phyloP scores from a whole-genome alignment of 2,888 invertebrate species.

The Napeogenes sylphis region DNA sequence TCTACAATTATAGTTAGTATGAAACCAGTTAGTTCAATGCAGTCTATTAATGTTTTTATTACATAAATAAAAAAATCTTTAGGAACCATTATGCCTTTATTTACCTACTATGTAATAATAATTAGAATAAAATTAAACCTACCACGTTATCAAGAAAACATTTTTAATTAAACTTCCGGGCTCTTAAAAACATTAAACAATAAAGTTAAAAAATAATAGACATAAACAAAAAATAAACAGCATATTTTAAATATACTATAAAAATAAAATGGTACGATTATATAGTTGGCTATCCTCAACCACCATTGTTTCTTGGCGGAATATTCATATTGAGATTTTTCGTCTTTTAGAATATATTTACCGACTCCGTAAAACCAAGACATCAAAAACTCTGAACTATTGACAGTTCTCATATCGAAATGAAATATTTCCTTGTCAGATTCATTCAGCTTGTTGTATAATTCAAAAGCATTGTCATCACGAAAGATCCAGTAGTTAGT shows the following conservation, averaged over 20 bases:
- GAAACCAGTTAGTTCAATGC: no score
- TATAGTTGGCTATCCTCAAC: slow-evolving; percentile 14
- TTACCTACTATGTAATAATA: no score
- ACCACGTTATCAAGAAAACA: no score
- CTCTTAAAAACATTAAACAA: background rate
- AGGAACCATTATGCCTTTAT: no score
- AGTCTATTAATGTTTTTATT: no score
- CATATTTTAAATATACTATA: background rate
- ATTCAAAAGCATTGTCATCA: slow-evolving; percentile 32
- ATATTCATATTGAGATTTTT: slow-evolving; percentile 25
- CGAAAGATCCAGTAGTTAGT: slow-evolving; percentile 37
- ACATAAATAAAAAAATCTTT: no score
- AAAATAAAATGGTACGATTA: slow-evolving; percentile 8
- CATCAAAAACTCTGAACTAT: slow-evolving; percentile 30
- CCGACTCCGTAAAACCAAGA: slow-evolving; percentile 36
- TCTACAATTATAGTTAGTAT: no score
- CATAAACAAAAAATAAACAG: background rate
- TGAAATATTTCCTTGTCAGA: slow-evolving; percentile 36
- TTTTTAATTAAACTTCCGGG: no score
- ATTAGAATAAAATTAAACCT: no score
- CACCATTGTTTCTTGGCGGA: slow-evolving; percentile 33
- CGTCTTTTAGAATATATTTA: slow-evolving; percentile 36
- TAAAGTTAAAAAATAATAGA: background rate
- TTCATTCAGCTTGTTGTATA: slow-evolving; percentile 31
- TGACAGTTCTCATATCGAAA: slow-evolving; percentile 32